Base-by-base conservation (phyloP, 2,888 invertebrate species). In the Platycheirus rosarum region DNA sequence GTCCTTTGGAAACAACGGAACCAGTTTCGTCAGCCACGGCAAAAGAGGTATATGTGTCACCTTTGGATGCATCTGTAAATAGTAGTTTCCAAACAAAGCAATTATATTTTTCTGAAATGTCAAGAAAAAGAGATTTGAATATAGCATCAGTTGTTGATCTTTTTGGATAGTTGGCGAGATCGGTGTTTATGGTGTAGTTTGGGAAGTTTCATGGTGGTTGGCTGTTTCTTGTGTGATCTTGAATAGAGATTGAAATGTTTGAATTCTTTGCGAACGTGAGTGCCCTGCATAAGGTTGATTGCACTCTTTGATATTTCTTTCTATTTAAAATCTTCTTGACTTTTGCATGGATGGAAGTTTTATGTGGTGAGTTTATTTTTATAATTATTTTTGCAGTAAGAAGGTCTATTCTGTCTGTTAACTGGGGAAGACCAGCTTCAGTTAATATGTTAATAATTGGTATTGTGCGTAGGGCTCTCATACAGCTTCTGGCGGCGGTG, bases 381-480 rank as follows among this genome's bases (percentile, higher is more conserved):
- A 9, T 13, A n/a, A 63, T 32, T n/a, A 68, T 55, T 68, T 55
- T 32, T 2, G 53, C 23, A 4, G 48, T 74, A 8, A 63, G 53
- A 53, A 32, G 49, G 7, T 63, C 55, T 3, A 48, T 35, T 74
- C 65, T 40, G 23, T 48, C 48, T 8, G 49, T 20, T 26, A 71
- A 26, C 11, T 42, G 29, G 7, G 42, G 62, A 23, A 63, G 63
- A 5, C 51, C 63, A 32, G 71, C 35, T 46, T 62, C 63, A 8
- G 37, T 48, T 13, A 71, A 14, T 20, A 71, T 63, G 16, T 63
- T 71, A 11, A 26, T 46, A n/a, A 66, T 66, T 11, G 70, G 60
- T 18, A 49, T 40, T n/a, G 70, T 13, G 5, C 70, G 60, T 18
- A 70, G 5, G 29, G 60, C 70, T 60, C 49, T 18, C 46, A 60